Percentiles rank a stretch among this genome's conserved stretches.
These are phyloP conservation scores for Eurystomus gularis DNA, from an alignment of 2,113 vertebrate species.

Conservation along the genomic window DNA sequence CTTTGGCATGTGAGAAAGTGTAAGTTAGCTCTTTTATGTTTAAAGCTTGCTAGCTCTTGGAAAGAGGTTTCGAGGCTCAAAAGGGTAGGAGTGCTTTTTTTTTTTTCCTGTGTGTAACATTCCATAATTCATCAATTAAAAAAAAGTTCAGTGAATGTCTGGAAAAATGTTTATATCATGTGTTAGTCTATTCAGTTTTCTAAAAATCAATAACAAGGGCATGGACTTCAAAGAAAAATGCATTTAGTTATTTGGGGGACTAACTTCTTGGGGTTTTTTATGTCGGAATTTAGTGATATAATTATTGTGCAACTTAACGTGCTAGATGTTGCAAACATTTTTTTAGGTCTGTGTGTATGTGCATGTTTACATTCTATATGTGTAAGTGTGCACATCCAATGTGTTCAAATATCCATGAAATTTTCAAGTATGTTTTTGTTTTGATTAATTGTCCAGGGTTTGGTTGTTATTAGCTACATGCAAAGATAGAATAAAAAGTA, in stretches of 20 bases:
- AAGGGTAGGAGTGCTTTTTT: not conserved
- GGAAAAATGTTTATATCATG: not conserved
- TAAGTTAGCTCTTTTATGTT: conserved; percentile 44
- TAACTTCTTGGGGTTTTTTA: not conserved
- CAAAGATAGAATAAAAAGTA: not conserved
- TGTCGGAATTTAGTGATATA: not conserved
- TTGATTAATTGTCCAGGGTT: not conserved
- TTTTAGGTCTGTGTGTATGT: not conserved
- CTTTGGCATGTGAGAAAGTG: not conserved
- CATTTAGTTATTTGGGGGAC: not conserved
- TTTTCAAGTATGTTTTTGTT: not conserved
- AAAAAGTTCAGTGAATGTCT: conserved; percentile 22
- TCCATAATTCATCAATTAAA: conserved; percentile 3
- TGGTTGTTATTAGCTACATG: not conserved
- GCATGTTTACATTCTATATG: not conserved
- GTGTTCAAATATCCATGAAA: not conserved
- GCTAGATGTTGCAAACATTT: not conserved
- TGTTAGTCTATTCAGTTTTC: conserved; percentile 17
- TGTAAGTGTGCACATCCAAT: not conserved
- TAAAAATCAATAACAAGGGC: conserved; percentile 40
- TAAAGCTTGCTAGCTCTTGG: not conserved
- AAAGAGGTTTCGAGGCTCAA: conserved; percentile 2
- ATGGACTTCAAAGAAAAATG: conserved; percentile 23
- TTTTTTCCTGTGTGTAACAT: not conserved
- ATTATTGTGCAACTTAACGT: not conserved